Conservation (phyloP, 2,113 vertebrate species). For the Calidris pygmaea region DNA sequence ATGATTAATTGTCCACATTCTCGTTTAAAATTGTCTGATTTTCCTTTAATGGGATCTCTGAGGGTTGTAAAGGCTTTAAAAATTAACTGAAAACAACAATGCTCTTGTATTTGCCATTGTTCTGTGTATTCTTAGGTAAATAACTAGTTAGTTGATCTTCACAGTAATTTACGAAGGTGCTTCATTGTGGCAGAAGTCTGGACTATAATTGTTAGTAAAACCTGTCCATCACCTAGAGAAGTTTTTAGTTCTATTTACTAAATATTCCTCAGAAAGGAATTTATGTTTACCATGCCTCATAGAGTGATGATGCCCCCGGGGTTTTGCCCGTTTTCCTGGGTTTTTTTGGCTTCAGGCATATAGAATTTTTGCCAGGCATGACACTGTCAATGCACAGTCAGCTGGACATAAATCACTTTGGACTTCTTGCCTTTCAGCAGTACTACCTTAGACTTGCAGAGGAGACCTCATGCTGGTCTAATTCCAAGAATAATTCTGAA, state of each 20-base stretch:
- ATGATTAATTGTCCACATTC: neutral
- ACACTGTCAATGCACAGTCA: neutral
- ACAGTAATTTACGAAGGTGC: neutral
- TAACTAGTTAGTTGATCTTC: neutral
- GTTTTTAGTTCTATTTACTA: constrained; percentile 35
- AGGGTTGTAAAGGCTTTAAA: neutral
- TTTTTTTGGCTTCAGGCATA: neutral
- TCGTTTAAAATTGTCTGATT: neutral
- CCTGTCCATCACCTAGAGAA: neutral
- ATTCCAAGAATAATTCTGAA: constrained; percentile 68
- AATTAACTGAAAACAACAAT: neutral
- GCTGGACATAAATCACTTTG: neutral
- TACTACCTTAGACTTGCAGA: constrained; percentile 58
- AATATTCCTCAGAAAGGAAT: constrained; percentile 57
- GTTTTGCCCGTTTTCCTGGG: constrained; percentile 33
- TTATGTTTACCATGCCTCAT: constrained; percentile 60
- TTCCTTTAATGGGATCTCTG: neutral
- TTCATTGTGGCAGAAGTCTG: neutral
- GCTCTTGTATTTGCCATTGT: neutral
- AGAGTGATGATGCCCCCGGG: constrained; percentile 66
- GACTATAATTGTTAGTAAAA: neutral
- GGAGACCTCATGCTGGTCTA: constrained; percentile 65
- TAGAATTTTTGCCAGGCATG: neutral
- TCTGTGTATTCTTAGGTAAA: neutral
- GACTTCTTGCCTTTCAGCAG: constrained; percentile 45